Conservation (phyloP, 2,797 vertebrate species). For the Phyllotis vaccarum region DNA sequence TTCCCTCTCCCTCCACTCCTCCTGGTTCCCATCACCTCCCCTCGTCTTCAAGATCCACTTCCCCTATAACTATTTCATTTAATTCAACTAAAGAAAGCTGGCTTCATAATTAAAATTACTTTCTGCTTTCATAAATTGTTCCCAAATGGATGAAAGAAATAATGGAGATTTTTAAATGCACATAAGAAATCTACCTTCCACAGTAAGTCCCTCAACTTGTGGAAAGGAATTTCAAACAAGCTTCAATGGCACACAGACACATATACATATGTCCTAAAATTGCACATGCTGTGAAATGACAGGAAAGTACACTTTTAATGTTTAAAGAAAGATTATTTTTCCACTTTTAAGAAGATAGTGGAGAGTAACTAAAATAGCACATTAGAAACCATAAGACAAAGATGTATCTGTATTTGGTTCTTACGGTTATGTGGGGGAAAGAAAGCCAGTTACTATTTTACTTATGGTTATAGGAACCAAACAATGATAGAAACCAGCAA, state of each 20-base stretch:
- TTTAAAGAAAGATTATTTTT: background rate
- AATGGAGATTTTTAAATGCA: background rate
- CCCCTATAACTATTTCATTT: background rate
- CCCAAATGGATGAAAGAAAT: background rate
- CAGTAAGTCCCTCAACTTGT: background rate
- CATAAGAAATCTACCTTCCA: background rate
- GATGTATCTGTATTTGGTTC: background rate
- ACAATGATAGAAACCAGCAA: constrained; percentile 6
- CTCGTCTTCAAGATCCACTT: background rate
- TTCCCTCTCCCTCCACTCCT: background rate
- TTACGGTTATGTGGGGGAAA: background rate
- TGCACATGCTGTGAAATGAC: background rate
- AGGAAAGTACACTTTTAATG: constrained; percentile 44
- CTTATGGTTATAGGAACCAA: constrained; percentile 30
- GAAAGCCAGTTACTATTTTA: constrained; percentile 8
- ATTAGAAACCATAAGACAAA: background rate
- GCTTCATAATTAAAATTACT: background rate
- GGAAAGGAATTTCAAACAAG: background rate
- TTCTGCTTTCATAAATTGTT: background rate
- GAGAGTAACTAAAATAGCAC: constrained; percentile 37
- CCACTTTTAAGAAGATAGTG: background rate
- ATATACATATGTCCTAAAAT: background rate
- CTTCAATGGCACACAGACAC: background rate
- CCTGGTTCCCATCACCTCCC: background rate
- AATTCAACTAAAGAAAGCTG: constrained; percentile 17